Conservation (phyloP, 2,888 invertebrate species). For the Melieria omissa region DNA sequence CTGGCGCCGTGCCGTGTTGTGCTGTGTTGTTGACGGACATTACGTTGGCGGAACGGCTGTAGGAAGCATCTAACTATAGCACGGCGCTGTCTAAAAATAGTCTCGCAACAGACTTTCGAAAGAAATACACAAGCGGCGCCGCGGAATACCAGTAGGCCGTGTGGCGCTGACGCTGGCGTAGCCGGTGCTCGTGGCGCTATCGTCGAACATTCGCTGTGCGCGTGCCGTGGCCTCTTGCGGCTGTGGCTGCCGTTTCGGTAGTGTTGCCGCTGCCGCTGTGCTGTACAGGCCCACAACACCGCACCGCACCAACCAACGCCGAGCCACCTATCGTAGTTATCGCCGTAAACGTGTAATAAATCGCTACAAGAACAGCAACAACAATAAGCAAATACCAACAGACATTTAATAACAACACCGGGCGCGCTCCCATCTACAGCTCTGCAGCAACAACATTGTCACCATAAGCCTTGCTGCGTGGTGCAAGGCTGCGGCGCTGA, state of each 20-base stretch:
- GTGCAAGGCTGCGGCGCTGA: conserved; percentile 3
- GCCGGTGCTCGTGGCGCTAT: background rate
- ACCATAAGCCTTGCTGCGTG: background rate
- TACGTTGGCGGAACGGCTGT: conserved; percentile 5
- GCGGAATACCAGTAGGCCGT: conserved; percentile 14
- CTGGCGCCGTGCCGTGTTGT: background rate
- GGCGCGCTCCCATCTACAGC: background rate
- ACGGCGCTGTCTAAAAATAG: conserved; percentile 26
- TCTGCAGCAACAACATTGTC: conserved; percentile 15
- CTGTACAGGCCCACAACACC: no score
- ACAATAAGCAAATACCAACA: conserved; percentile 9
- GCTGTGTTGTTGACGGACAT: conserved; percentile 14
- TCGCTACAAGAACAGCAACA: conserved; percentile 3
- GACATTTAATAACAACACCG: conserved; percentile 8
- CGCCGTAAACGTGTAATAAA: background rate
- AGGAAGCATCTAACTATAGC: conserved; percentile 27
- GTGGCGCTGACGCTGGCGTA: background rate
- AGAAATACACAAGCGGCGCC: background rate
- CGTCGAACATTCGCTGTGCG: no score
- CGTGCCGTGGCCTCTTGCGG: no score
- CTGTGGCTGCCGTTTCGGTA: no score
- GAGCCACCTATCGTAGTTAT: no score
- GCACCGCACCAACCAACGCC: no score
- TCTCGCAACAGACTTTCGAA: background rate
- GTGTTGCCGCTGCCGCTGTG: no score